Percentiles rank a stretch among this genome's conserved stretches.
Conservation (phyloP, 2,888 invertebrate species). For the Melinopterus prodromus region DNA sequence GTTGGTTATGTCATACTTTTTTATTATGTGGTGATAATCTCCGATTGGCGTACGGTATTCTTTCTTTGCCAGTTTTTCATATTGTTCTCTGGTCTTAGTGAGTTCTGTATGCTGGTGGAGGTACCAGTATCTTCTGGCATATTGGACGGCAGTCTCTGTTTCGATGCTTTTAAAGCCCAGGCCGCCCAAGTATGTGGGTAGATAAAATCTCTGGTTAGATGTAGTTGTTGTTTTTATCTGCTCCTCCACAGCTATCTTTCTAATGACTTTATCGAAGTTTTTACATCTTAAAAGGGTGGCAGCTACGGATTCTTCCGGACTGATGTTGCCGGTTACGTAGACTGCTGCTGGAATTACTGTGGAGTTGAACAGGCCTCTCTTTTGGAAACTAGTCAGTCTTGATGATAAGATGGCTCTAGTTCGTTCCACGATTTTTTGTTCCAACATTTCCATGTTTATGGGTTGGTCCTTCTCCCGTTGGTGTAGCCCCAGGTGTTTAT, state of each 20-base stretch:
- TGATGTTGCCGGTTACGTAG: constrained; percentile 4
- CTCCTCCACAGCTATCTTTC: constrained; percentile 9
- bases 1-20: not conserved
- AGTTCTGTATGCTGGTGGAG: constrained; percentile 18
- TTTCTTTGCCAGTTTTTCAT: not conserved
- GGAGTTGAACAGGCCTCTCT: not conserved
- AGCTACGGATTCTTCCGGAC: not conserved
- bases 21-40: constrained; percentile 15
- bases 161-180: constrained; percentile 19
- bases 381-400: not conserved
- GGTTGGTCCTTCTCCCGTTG: constrained; percentile 5
- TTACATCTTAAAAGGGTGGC: not conserved
- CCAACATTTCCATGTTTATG: constrained; percentile 8
- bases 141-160: constrained; percentile 16
- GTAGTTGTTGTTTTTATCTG: constrained; percentile 26
- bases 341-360: constrained; percentile 6
- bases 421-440: not conserved
- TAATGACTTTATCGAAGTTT: not conserved
- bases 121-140: constrained; percentile 16
- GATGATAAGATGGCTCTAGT: not conserved
- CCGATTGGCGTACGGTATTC: constrained; percentile 28
- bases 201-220: constrained; percentile 24
- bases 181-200: constrained; percentile 24
- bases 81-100: constrained; percentile 6
- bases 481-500: not conserved